Evolutionary conservation across 2,113 vertebrate genomes (phyloP).

Genomic region (Cervus canadensis): DNA sequence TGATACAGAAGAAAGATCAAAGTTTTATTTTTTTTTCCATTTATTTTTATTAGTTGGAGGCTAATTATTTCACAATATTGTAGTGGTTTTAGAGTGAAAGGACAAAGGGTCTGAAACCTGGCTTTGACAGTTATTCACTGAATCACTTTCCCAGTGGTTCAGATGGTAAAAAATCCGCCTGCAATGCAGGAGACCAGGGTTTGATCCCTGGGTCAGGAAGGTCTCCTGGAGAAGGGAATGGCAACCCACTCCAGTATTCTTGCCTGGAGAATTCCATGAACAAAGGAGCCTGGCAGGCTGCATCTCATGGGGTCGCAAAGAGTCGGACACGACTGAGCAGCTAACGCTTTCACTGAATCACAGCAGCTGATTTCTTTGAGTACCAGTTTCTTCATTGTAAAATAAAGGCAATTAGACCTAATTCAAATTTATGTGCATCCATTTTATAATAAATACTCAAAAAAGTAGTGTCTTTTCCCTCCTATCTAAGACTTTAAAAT

Average conservation of each 20-base stretch:
- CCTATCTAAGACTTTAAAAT: neutral
- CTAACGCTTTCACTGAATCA: neutral
- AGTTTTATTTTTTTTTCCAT: neutral
- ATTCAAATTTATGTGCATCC: neutral
- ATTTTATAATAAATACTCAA: neutral
- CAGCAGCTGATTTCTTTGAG: neutral
- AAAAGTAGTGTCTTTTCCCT: neutral
- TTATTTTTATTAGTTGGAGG: too few relatives aligned
- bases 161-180: neutral
- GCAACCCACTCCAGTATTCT: neutral
- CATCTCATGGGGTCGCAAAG: neutral
- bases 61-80: too few relatives aligned
- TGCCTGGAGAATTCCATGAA: neutral
- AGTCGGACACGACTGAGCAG: fast-evolving
- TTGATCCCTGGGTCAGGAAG: neutral
- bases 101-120: neutral
- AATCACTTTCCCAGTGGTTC: neutral
- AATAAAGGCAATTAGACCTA: constrained; percentile 3
- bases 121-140: neutral
- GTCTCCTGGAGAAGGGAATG: neutral
- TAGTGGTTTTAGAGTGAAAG: neutral
- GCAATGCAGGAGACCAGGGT: neutral
- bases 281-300: neutral
- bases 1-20: neutral
- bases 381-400: neutral